Evolutionary conservation across 2,888 invertebrate genomes (phyloP).

Genomic region (Polymixis flavicincta): DNA sequence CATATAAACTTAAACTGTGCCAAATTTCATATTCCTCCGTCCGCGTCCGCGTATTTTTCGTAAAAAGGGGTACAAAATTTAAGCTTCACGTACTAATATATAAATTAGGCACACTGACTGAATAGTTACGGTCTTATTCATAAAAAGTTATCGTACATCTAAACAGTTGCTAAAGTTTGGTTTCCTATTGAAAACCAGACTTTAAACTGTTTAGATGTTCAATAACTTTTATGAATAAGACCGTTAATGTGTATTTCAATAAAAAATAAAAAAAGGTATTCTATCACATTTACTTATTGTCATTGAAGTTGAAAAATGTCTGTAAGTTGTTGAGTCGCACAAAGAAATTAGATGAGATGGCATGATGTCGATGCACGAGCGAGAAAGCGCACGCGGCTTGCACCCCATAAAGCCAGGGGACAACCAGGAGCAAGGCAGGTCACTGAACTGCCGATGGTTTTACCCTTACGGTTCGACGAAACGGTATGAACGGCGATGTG

Average conservation of each 20-base stretch:
- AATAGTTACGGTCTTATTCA: no score
- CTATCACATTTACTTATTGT: not conserved
- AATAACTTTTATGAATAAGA: no score
- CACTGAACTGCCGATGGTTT: conserved; percentile 83
- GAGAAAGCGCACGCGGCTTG: conserved; percentile 80
- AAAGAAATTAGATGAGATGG: conserved; percentile 78
- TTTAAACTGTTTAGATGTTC: no score
- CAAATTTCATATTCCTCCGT: no score
- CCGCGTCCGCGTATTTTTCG: no score
- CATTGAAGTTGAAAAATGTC: not conserved
- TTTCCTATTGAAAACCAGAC: no score
- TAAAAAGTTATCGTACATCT: no score
- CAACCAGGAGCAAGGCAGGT: conserved; percentile 80
- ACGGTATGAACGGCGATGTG: conserved; percentile 63
- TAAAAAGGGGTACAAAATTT: no score
- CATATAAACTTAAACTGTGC: no score
- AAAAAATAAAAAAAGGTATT: not conserved
- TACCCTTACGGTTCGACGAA: conserved; percentile 75
- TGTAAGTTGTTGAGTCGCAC: conserved; percentile 57
- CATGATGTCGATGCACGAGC: conserved; percentile 72
- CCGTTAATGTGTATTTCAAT: not conserved
- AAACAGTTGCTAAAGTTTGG: no score
- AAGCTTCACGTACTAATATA: no score
- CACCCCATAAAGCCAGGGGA: conserved; percentile 87
- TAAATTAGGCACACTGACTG: no score